A percentile compares a stretch with the other conserved stretches of the same genome.
These are phyloP conservation scores for Mixornis gularis DNA, from an alignment of 2,113 vertebrate species.

Conservation along the genomic window DNA sequence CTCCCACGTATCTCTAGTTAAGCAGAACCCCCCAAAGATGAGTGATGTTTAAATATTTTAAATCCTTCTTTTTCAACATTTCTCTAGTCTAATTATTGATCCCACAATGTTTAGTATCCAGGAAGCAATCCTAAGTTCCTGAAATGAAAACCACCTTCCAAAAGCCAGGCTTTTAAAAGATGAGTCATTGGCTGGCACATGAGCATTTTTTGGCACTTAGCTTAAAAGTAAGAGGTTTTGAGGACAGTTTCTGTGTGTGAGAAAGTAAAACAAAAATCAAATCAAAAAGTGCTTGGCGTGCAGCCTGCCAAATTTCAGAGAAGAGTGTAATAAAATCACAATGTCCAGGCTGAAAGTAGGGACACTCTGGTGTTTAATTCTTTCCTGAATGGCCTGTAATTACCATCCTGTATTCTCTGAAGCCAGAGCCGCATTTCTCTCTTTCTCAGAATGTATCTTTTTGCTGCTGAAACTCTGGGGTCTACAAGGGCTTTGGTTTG, in stretches of 20 bases:
- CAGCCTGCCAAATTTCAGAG: constrained; percentile 31
- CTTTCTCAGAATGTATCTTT: background rate
- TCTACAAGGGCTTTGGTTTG: background rate
- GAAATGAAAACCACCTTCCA: constrained; percentile 67
- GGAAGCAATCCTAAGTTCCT: constrained; percentile 63
- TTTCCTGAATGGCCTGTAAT: background rate
- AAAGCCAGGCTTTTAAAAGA: constrained; percentile 37
- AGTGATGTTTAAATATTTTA: constrained; percentile 44
- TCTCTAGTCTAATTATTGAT: constrained; percentile 62
- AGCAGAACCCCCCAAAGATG: constrained; percentile 3
- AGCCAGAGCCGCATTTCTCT: background rate
- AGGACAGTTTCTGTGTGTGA: constrained; percentile 47
- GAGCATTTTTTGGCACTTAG: constrained; percentile 45
- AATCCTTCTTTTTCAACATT: constrained; percentile 20
- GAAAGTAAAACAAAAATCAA: background rate
- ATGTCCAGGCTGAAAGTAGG: constrained; percentile 19
- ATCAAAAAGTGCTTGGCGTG: constrained; percentile 4
- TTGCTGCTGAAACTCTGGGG: background rate
- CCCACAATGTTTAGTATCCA: constrained; percentile 63
- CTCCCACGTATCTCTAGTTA: background rate
- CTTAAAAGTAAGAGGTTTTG: constrained; percentile 55
- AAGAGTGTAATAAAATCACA: background rate
- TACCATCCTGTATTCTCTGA: background rate
- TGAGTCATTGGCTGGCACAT: constrained; percentile 68
- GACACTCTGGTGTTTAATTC: background rate